Evolutionary conservation across 2,888 invertebrate genomes (phyloP), one percentile per base, ranked within the genome.

Genomic region (Hirtodrosophila duncani): DNA sequence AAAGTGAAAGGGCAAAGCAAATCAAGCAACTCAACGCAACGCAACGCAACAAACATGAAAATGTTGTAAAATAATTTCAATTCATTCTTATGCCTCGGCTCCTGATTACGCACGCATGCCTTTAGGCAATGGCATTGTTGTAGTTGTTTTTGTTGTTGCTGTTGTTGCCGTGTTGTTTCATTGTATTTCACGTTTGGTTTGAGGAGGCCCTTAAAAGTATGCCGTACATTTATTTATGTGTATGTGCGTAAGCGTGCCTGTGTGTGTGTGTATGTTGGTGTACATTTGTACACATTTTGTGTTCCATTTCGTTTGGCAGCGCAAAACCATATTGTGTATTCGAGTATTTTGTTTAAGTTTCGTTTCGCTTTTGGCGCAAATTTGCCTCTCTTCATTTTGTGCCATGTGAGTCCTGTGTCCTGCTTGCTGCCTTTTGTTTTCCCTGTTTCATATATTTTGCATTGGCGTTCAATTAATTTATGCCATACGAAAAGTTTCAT

Each of bases 1-100:
- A 10, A 34, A 36, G 16, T 33, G 26, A 38, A 58, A 55, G 42
- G 51, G 37, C 30, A 50, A 38, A 49, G 43, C 51, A 63, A 71
- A 70, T 74, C 70, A 66, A 70, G 70, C 64, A 45, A 56, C n/a
- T n/a, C n/a, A n/a, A n/a, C n/a, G n/a, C 38, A 56, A 55, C 23
- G 53, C n/a, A n/a, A n/a, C n/a, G 50, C 57, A 34, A 42, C 41
- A 59, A 77, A 63, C 67, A 79, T 63, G 71, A 59, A 79, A 75
- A 75, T 67, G 75, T 63, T 71, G 79, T 79, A 71, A 79, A 71
- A 79, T 79, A 61, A 75, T 79, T 79, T 79, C 71, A 70, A 74
- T 79, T 75, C 71, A 58, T 74, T 74, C 63, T 53, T 11, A 24
- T 37, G 49, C 37, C 41, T 30, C 50, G 49, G 16, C 37, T 17